Conservation (phyloP, 2,113 vertebrate species). For the Phalacrocorax carbo region DNA sequence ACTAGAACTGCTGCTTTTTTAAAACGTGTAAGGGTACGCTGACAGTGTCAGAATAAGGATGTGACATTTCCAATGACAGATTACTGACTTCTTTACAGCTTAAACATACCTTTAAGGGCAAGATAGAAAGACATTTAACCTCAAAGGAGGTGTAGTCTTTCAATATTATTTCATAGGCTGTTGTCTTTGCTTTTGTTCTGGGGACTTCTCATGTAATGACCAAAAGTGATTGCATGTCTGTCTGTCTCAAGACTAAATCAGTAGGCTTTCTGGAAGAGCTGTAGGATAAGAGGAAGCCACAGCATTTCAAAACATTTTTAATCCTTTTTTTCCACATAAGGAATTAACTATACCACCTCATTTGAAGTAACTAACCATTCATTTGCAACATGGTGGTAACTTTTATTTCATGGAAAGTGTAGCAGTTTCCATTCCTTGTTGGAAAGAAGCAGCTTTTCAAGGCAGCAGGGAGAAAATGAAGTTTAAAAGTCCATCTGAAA, state of each 20-base stretch:
- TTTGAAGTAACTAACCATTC: slow-evolving; percentile 30
- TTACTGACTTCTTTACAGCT: neutral
- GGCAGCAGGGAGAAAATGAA: neutral
- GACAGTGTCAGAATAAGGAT: neutral
- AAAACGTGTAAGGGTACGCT: neutral
- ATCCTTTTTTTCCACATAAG: neutral
- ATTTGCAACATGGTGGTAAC: slow-evolving; percentile 16
- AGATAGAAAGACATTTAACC: neutral
- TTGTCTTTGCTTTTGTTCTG: neutral
- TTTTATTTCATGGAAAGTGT: slow-evolving; percentile 22
- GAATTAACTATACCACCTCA: neutral
- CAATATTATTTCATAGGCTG: neutral
- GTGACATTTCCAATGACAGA: neutral
- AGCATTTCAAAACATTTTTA: neutral
- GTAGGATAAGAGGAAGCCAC: neutral
- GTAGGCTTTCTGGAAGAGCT: neutral
- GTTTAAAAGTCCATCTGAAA: neutral
- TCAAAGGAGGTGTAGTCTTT: neutral
- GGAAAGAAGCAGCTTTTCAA: neutral
- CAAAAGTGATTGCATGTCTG: neutral
- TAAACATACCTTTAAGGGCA: neutral
- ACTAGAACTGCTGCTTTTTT: neutral
- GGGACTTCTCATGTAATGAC: neutral
- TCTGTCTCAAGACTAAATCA: neutral
- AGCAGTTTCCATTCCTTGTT: slow-evolving; percentile 6